Base-by-base conservation (phyloP, 2,797 vertebrate genomes). In the Coregonus suidteri region DNA sequence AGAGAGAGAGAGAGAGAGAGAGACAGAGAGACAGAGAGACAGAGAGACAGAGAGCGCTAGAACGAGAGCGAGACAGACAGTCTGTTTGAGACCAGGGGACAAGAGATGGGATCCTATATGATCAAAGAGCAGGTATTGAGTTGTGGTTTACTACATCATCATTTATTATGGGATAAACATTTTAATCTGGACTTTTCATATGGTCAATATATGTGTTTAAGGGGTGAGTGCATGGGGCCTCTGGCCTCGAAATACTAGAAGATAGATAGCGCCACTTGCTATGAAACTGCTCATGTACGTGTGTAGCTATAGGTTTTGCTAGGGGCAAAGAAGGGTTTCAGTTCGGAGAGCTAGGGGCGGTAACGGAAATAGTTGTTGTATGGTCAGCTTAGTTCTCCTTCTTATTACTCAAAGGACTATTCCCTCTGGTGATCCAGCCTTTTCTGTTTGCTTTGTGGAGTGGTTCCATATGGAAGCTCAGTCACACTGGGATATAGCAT, bases 381-480 rank as follows among this genome's bases (percentile, higher is more conserved):
- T 86, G 81, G 87, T 88, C 91, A 89, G 88, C 88, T 89, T 90
- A 86, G 87, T 88, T 92, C 88, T 92, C 84, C 88, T 87, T 92
- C 90, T 93, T 93, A 91, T 91, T 93, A 90, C 91, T 90, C 88
- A 85, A 89, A 90, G 88, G 88, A 88, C 92, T 70, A 82, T 83
- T 90, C 91, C 88, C 81, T 87, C 87, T 87, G 86, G 91, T 85
- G 89, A 88, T 92, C 89, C 81, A 86, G 90, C 85, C 90, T 91
- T 81, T 83, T 91, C 83, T 93, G 91, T 94, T 94, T 94, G 91
- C 90, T 92, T 91, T 91, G 88, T 82, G 80, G 87, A 94, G 93
- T 94, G 93, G 79, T 93, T 95, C 94, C 94, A 94, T 94, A 94
- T 94, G 93, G 88, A 91, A 37, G 52, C 59, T 73, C 51, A 65